Evolutionary conservation across 2,113 vertebrate genomes (phyloP), one percentile per base, ranked within the genome.

Genomic region (Campylomormyrus numenius): DNA sequence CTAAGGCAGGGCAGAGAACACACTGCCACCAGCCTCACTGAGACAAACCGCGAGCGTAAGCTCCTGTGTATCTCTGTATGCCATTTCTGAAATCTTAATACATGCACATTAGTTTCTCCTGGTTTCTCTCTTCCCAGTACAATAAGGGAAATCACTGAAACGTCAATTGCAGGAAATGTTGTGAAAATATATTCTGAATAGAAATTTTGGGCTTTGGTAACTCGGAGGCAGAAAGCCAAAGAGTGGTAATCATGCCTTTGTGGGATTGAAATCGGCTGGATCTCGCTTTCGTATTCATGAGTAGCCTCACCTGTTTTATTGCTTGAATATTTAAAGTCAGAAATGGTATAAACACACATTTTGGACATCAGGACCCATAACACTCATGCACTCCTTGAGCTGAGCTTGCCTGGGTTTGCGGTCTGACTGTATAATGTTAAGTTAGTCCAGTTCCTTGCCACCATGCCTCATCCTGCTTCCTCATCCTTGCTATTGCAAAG

Each of bases 211-310:
- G 15, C 85, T 74, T 90, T 45, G 48, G 70, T 87, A 87, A 88
- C 70, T 90, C 46, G 3, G 46, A 77, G 62, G n/a, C 24, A 42
- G 53, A 87, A 87, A 39, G 84, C 45, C 89, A 90, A 70, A 87
- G 24, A 27, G 31, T 21, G 35, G 50, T 85, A 85, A 85, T 87
- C n/a, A 39, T 87, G n/a, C n/a, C n/a, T 39, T 86, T 56, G 27
- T 46, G 58, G 35, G 58, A 66, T 50, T 89, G 88, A 77, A 7
- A 49, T 52, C 62, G 9, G 39, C 45, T 31, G 66, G 19, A 49
- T 66, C 21, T 45, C 19, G 11, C 35, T 58, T 58, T 62, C 8
- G 31, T 88, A 50, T 88, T 88, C 53, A 49, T 87, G 49, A 87
- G 83, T 85, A 48, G 45, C 35, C 45, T 31, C 48, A 31, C 49